A percentile compares a stretch with the other conserved stretches of the same genome.
These are phyloP conservation scores for Sycophila sp. DNA, from an alignment of 1,140 invertebrate genomes.

Conservation along the genomic window DNA sequence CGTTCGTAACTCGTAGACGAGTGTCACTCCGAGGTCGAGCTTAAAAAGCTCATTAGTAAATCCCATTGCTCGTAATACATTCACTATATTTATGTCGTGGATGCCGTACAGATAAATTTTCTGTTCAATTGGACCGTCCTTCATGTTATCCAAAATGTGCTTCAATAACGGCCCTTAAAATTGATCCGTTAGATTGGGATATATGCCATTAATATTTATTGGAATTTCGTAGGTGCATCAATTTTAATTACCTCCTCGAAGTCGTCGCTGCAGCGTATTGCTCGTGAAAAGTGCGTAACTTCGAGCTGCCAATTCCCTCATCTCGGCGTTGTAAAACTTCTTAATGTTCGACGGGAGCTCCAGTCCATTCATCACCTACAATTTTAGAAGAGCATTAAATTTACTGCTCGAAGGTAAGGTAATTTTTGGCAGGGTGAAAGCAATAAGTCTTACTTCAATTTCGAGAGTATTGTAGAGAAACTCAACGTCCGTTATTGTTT, in stretches of 20 bases:
- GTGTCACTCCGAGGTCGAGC: constrained; percentile 76
- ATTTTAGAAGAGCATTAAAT: background rate
- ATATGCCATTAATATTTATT: background rate
- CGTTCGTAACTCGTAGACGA: constrained; percentile 70
- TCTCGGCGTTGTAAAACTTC: constrained; percentile 74
- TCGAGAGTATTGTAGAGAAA: constrained; percentile 79
- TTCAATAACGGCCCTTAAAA: constrained; percentile 59
- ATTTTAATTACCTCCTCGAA: constrained; percentile 72
- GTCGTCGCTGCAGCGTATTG: constrained; percentile 74
- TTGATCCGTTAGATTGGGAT: constrained; percentile 37
- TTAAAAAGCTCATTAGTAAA: constrained; percentile 71
- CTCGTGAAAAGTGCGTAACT: constrained; percentile 79
- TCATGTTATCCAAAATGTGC: constrained; percentile 61
- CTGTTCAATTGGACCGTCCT: constrained; percentile 53
- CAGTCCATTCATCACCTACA: constrained; percentile 64
- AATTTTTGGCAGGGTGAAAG: no score
- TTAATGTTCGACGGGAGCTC: constrained; percentile 78
- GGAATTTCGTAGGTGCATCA: no score
- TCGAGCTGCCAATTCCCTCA: constrained; percentile 73
- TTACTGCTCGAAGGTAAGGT: no score
- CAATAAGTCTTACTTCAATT: constrained; percentile 69
- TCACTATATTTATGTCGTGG: constrained; percentile 80
- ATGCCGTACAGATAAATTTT: constrained; percentile 74
- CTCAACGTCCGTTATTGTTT: constrained; percentile 75
- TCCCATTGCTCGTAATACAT: constrained; percentile 74